phyloP scores from a whole-genome alignment of 2,113 vertebrate genomes.

The Taurulus bubalis region DNA sequence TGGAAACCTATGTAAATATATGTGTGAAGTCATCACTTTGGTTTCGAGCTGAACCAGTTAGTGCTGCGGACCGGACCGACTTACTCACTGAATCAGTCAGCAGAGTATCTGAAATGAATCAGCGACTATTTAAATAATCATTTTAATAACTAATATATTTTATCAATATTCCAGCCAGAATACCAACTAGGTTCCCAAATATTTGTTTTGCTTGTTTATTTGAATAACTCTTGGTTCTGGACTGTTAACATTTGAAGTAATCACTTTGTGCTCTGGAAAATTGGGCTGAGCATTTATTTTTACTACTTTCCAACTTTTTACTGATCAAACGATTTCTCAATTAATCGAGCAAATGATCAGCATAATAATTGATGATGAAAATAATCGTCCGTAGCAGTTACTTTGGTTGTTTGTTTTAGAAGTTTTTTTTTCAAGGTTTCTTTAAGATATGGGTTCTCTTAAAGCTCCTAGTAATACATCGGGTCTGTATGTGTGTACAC shows the following conservation, averaged over 20 bases:
- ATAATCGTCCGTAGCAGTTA: not conserved
- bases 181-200: not conserved
- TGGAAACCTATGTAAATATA: not conserved
- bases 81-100: not conserved
- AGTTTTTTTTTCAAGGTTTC: not conserved
- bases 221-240: not conserved
- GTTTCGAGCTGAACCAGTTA: not conserved
- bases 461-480: not conserved
- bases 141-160: not conserved
- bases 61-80: not conserved
- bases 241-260: not conserved
- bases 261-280: not conserved
- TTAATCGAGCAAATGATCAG: not conserved
- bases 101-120: not conserved
- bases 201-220: not conserved
- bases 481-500: not conserved
- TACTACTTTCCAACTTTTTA: not conserved
- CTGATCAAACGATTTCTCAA: not conserved
- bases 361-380: not conserved
- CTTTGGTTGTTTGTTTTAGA: not conserved
- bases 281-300: not conserved
- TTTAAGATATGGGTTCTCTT: not conserved
- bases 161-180: not conserved
- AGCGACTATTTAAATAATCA: not conserved
- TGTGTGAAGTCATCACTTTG: not conserved